phyloP scores from a whole-genome alignment of 2,888 invertebrate genomes.

The Cacoxenus indagator region DNA sequence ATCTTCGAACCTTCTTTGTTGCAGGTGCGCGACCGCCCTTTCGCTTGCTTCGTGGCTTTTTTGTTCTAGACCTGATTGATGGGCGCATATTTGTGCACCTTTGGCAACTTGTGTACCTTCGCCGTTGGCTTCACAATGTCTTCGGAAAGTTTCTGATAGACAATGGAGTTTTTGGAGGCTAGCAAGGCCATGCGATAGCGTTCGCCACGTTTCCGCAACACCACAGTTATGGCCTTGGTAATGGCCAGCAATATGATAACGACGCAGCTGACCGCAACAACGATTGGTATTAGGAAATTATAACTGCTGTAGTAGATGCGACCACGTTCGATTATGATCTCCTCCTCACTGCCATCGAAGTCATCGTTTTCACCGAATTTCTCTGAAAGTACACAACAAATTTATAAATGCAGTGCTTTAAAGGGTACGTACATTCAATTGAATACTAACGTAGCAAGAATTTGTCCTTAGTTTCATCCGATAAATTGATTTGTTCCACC shows the following conservation, averaged over 20 bases:
- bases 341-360: constrained; percentile 58
- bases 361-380: constrained; percentile 61
- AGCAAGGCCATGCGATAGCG: constrained; percentile 71
- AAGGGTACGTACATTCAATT: background rate
- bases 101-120: constrained; percentile 75
- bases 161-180: constrained; percentile 73
- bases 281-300: constrained; percentile 74
- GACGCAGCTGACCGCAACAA: constrained; percentile 75
- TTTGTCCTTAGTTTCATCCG: constrained; percentile 63
- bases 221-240: constrained; percentile 72
- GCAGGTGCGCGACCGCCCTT: background rate
- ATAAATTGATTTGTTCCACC: constrained; percentile 64
- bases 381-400: constrained; percentile 39
- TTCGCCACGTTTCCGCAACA: constrained; percentile 72
- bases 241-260: constrained; percentile 73
- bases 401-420: background rate
- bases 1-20: background rate
- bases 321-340: constrained; percentile 69
- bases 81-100: constrained; percentile 77
- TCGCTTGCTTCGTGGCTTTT: constrained; percentile 48
- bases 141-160: constrained; percentile 84
- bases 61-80: constrained; percentile 71
- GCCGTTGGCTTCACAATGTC: constrained; percentile 76
- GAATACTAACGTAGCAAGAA: constrained; percentile 61
- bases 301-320: constrained; percentile 71